Conservation (phyloP, 2,113 vertebrate genomes). For the Thamnophis sirtalis region DNA sequence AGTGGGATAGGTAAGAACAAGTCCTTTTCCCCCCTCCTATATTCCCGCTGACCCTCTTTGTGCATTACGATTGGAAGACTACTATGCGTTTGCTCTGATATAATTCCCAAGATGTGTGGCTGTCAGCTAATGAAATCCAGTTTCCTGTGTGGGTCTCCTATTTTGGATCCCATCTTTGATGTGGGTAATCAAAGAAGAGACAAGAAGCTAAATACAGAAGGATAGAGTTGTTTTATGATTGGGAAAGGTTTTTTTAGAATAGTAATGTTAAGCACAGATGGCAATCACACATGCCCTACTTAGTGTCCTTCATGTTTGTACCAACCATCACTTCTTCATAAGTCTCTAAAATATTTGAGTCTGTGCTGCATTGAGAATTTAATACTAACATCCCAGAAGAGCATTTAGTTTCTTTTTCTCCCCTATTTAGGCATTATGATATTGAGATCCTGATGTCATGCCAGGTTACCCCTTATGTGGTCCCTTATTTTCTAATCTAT, state of each 20-base stretch:
- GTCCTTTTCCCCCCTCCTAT: accelerated
- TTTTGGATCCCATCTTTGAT: neutral
- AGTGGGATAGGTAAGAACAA: slow-evolving; percentile 80
- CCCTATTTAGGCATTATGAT: neutral
- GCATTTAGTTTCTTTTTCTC: neutral
- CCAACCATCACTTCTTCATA: neutral
- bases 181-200: neutral
- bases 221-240: neutral
- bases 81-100: neutral
- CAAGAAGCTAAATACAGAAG: neutral
- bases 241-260: neutral
- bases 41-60: neutral
- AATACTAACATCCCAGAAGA: neutral
- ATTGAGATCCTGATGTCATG: neutral
- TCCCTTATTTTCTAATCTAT: neutral
- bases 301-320: neutral
- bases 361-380: neutral
- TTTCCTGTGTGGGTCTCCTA: neutral
- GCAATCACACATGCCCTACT: neutral
- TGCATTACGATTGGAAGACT: neutral
- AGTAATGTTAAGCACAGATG: neutral
- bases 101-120: neutral
- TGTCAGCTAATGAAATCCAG: neutral
- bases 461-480: neutral
- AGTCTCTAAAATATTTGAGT: neutral